These are phyloP conservation scores for Apodemia duryi DNA, from an alignment of 2,888 invertebrate genomes.

Conservation along the genomic window DNA sequence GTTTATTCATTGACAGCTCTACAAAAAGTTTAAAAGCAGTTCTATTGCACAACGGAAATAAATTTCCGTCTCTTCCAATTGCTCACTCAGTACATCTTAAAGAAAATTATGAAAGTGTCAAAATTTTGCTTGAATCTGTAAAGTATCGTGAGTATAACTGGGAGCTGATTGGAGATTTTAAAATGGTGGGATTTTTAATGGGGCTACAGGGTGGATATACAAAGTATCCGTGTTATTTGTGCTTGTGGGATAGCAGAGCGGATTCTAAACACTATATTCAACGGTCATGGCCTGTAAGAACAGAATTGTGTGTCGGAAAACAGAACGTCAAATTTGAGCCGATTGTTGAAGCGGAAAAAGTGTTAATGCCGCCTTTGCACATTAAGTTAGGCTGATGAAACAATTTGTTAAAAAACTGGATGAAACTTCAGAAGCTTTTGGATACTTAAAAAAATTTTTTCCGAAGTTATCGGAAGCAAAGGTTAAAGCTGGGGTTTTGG, in stretches of 20 bases:
- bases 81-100: constrained; percentile 29
- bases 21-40: constrained; percentile 34
- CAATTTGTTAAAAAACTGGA: constrained; percentile 28
- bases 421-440: constrained; percentile 28
- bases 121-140: constrained; percentile 25
- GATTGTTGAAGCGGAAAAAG: constrained; percentile 24
- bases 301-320: no score
- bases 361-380: constrained; percentile 28
- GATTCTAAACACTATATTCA: no score
- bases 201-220: no score
- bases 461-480: constrained; percentile 32
- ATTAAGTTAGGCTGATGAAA: constrained; percentile 31
- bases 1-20: constrained; percentile 34
- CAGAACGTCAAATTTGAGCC: constrained; percentile 18
- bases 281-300: no score
- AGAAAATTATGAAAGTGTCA: constrained; percentile 30
- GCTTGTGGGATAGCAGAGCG: no score
- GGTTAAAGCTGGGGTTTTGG: constrained; percentile 30
- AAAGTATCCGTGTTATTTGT: constrained; percentile 19
- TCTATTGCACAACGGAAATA: constrained; percentile 32
- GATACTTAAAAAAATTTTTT: constrained; percentile 27
- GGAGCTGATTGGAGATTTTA: constrained; percentile 25
- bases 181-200: constrained; percentile 29
- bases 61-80: constrained; percentile 32
- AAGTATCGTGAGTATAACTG: constrained; percentile 27